These are phyloP conservation scores for Lepidocolaptes lacrymiger DNA, from an alignment of 2,797 vertebrate species.

Conservation along the genomic window DNA sequence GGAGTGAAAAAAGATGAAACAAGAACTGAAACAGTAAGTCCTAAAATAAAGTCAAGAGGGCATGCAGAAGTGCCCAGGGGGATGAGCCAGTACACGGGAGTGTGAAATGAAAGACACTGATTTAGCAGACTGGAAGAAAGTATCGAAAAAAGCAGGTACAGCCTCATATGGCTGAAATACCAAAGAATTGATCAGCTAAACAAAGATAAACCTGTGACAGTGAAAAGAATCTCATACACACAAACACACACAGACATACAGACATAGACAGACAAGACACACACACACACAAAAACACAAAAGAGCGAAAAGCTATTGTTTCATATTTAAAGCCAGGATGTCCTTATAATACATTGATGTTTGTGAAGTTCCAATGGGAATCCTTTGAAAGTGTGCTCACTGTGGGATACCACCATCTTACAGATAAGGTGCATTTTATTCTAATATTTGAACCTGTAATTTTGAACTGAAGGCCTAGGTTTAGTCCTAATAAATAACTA, in stretches of 20 bases:
- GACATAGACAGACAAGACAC: not conserved
- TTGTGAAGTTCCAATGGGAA: not conserved
- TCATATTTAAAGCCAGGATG: not conserved
- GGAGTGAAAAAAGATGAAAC: not conserved
- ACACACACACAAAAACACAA: no score
- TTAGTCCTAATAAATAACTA: not conserved
- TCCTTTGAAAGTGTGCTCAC: not conserved
- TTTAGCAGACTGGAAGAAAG: not conserved
- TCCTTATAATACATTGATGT: not conserved
- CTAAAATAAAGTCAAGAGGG: slow-evolving; percentile 24
- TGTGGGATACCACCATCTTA: not conserved
- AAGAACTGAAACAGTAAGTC: not conserved
- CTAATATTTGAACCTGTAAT: not conserved
- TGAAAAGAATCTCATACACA: not conserved
- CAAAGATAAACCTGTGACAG: not conserved
- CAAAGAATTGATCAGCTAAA: not conserved
- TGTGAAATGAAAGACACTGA: slow-evolving; percentile 6
- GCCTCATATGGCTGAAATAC: not conserved
- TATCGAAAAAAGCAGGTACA: not conserved
- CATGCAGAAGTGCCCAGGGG: not conserved
- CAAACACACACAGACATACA: not conserved
- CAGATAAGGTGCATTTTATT: not conserved
- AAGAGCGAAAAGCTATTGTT: not conserved
- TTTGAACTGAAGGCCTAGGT: not conserved
- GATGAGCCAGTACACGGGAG: not conserved